Evolutionary conservation across 2,888 invertebrate species (phyloP).

Genomic region (Xestia rhomboidea): DNA sequence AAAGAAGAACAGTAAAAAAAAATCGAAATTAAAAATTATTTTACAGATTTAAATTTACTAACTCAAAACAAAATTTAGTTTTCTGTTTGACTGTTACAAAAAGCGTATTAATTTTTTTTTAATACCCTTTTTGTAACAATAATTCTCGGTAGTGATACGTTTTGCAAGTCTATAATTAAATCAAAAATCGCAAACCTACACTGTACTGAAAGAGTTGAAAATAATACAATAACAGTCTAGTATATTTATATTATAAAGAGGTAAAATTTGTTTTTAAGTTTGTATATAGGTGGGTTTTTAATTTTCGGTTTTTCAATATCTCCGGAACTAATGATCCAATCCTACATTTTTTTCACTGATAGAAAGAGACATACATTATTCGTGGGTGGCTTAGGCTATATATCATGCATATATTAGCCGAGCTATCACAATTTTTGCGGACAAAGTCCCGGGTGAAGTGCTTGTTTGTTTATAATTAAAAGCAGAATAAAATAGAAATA

Average conservation of each 20-base stretch:
- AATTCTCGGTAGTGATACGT: slow-evolving; percentile 51
- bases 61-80: slow-evolving; percentile 48
- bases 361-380: no score
- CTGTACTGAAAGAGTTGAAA: slow-evolving; percentile 39
- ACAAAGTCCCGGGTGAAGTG: no score
- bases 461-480: slow-evolving; percentile 23
- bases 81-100: slow-evolving; percentile 58
- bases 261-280: no score
- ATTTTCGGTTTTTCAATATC: no score
- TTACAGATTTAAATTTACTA: slow-evolving; percentile 33
- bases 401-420: no score
- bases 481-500: not conserved
- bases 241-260: no score
- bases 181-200: slow-evolving; percentile 52
- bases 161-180: slow-evolving; percentile 60
- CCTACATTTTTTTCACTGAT: no score
- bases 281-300: no score
- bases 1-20: not conserved
- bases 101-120: slow-evolving; percentile 55
- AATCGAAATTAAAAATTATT: slow-evolving; percentile 39
- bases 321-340: no score
- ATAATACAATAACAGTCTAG: not conserved
- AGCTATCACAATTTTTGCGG: no score
- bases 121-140: no score
- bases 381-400: no score